phyloP scores from a whole-genome alignment of 30 jellyfish, hydroid and myxozoan genomes.

The Cassiopea andromeda region DNA sequence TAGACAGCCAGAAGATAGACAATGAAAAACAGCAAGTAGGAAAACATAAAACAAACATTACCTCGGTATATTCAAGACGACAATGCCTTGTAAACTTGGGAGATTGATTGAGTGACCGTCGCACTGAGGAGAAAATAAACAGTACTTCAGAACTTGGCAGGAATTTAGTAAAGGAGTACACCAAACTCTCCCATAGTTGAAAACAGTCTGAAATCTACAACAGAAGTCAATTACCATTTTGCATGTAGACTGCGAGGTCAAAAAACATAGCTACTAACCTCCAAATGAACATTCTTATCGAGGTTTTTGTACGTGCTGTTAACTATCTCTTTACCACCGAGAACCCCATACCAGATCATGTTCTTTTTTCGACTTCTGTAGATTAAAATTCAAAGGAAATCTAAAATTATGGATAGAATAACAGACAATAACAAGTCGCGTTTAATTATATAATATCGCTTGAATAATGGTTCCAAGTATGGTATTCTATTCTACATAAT shows the following conservation, averaged over 20 bases:
- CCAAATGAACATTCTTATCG: conserved; percentile 95
- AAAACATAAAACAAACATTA: not conserved
- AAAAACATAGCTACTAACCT: conserved; percentile 53
- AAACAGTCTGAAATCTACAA: too few species aligned
- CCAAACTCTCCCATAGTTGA: too few species aligned
- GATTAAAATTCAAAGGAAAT: not conserved
- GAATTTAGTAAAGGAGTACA: too few species aligned
- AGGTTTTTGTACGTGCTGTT: conserved; percentile 93
- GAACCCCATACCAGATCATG: conserved; percentile 99
- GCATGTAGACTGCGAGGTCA: too few species aligned
- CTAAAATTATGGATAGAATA: not conserved
- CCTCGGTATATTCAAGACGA: conserved; percentile 98
- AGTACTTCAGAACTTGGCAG: not conserved
- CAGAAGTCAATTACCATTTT: too few species aligned
- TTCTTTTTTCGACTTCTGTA: conserved; percentile 91
- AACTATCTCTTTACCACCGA: conserved; percentile 95
- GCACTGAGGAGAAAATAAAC: conserved; percentile 71
- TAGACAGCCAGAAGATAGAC: too few species aligned
- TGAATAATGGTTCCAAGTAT: too few species aligned
- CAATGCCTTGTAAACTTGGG: conserved; percentile 98
- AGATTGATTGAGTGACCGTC: conserved; percentile 97
- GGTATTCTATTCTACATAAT: too few species aligned
- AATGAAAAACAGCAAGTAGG: too few species aligned
- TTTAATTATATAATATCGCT: too few species aligned
- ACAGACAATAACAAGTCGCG: not conserved